phyloP scores from a whole-genome alignment of 2,888 invertebrate genomes.

The Sclerodermus sp. region DNA sequence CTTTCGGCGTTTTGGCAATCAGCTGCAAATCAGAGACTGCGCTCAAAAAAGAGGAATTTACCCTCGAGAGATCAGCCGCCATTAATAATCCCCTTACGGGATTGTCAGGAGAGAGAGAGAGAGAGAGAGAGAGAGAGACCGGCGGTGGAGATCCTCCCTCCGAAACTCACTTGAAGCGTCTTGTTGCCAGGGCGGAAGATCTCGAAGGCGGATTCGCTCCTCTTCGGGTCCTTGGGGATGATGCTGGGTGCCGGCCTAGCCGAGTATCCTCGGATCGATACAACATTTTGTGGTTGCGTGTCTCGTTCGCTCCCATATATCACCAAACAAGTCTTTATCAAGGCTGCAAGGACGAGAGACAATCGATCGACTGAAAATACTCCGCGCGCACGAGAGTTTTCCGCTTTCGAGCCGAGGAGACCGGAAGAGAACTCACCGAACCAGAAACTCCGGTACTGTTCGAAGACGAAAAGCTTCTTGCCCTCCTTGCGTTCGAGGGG shows the following conservation, averaged over 20 bases:
- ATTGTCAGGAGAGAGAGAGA: no score
- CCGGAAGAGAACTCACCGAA: conserved; percentile 37
- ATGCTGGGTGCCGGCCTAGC: conserved; percentile 42
- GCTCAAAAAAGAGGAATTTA: no score
- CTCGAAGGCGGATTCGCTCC: conserved; percentile 49
- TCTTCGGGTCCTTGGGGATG: conserved; percentile 39
- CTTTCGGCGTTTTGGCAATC: conserved; percentile 40
- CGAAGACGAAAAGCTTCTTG: conserved; percentile 38
- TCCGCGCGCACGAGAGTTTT: no score
- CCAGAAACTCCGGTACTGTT: conserved; percentile 39
- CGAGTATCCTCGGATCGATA: conserved; percentile 45
- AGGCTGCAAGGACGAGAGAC: conserved; percentile 22
- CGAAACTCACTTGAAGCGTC: conserved; percentile 37
- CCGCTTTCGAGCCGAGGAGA: no score
- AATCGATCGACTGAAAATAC: no score
- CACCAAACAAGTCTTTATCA: conserved; percentile 46
- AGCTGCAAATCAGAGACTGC: conserved; percentile 36
- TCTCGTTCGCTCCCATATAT: conserved; percentile 46
- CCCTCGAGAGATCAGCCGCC: no score
- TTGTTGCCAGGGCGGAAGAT: conserved; percentile 47
- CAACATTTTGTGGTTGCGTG: conserved; percentile 37
- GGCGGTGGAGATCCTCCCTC: neutral
- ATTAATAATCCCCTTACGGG: no score
- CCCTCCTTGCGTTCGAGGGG: conserved; percentile 32
- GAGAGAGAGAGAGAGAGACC: no score